Evolutionary conservation across 1,140 invertebrate genomes (phyloP), one percentile per base, ranked within the genome.

Genomic region (Psix sp.): DNA sequence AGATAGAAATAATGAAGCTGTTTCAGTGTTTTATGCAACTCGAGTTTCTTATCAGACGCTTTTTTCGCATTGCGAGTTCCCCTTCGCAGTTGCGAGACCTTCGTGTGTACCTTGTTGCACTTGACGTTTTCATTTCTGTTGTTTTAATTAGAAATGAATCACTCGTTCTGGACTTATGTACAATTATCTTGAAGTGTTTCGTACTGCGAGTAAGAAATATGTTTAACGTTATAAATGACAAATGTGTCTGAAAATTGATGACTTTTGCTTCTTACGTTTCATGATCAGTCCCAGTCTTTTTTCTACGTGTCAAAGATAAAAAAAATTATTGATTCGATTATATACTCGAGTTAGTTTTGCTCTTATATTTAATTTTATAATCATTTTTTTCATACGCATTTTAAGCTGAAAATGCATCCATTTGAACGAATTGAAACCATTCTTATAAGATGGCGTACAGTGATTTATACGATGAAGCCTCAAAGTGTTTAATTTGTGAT

Each of bases 1-100:
- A 79, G 83, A 86, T 82, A 82, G 77, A 84, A 85, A 82, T 84
- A 85, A 85, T 80, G 84, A 84, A 83, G 83, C 77, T 79, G 80
- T 79, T 82, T 85, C 82, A 82, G 77, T 78, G 79, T 81, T 79
- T 85, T 82, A 85, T 80, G 74, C 80, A 77, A 78, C 70, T 70
- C 72, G 48, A 42, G 42, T 77, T 65, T 51, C 75, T 84, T 86
- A 85, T 86, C 84, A 74, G 79, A 56, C 59, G 31, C 63, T 70
- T 76, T 76, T 56, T 48, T 76, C 52, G 26, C 46, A 46, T n/a
- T 38, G 36, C 54, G 57, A 36, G 51, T 57, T 70, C 60, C 68
- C 49, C 46, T 56, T 52, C 56, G 16, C 43, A 56, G 73, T 57
- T 70, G 83, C 77, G 82, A 84, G 83, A 71, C 73, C 81, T 82